Percentiles rank a stretch among this genome's conserved stretches.
phyloP scores from a whole-genome alignment of 2,888 invertebrate species.

The Alsophila aescularia region DNA sequence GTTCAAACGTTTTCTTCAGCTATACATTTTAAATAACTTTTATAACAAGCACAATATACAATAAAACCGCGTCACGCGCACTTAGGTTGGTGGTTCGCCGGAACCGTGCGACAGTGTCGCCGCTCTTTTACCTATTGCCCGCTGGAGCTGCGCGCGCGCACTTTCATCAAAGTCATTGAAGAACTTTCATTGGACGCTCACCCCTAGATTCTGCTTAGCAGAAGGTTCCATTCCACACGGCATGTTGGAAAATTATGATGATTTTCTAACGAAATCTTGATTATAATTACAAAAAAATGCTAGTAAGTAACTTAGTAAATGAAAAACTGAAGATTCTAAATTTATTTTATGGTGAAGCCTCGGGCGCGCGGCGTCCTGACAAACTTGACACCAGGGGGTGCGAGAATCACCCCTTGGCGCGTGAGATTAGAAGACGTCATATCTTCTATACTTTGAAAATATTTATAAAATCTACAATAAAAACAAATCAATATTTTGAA shows the following conservation, averaged over 20 bases:
- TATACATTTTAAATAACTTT: background rate
- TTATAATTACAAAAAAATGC: too few species aligned
- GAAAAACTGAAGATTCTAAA: too few species aligned
- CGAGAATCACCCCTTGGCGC: too few species aligned
- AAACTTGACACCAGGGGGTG: too few species aligned
- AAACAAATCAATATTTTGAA: too few species aligned
- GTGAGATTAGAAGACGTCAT: too few species aligned
- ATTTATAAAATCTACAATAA: too few species aligned
- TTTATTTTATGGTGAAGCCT: too few species aligned
- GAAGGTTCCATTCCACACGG: background rate
- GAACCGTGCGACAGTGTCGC: slow-evolving; percentile 59
- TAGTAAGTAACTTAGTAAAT: too few species aligned
- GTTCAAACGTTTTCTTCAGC: background rate
- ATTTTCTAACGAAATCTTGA: background rate
- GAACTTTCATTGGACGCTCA: slow-evolving; percentile 61
- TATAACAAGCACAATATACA: slow-evolving; percentile 1
- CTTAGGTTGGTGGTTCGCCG: slow-evolving; percentile 5
- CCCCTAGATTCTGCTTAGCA: slow-evolving; percentile 25
- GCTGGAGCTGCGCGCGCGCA: slow-evolving; percentile 43
- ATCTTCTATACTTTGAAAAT: too few species aligned
- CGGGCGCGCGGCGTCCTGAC: too few species aligned
- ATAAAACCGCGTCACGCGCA: slow-evolving; percentile 11
- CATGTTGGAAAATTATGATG: too few species aligned
- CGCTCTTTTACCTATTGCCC: slow-evolving; percentile 65
- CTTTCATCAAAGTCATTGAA: slow-evolving; percentile 61